phyloP scores from a whole-genome alignment of 2,797 vertebrate genomes.

The Cirrhinus molitorella region DNA sequence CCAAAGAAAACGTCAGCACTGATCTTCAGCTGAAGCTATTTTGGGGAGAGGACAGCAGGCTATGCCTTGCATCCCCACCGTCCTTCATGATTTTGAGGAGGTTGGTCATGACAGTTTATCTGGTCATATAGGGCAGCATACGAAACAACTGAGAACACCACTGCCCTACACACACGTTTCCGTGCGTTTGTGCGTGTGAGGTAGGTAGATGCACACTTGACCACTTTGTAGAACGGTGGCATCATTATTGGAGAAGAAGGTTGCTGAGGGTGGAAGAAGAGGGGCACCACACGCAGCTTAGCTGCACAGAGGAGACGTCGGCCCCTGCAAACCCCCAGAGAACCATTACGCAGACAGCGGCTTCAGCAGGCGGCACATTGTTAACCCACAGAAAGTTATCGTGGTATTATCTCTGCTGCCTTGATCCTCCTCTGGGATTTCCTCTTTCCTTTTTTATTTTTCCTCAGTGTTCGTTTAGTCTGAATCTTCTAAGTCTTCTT shows the following conservation, averaged over 20 bases:
- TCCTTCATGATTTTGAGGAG: constrained; percentile 47
- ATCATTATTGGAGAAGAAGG: constrained; percentile 76
- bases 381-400: constrained; percentile 76
- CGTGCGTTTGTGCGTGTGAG: not conserved
- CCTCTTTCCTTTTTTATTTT: constrained; percentile 57
- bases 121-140: constrained; percentile 5
- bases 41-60: constrained; percentile 62
- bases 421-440: constrained; percentile 78
- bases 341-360: constrained; percentile 79
- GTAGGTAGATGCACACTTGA: constrained; percentile 48
- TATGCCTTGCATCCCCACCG: constrained; percentile 33
- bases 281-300: constrained; percentile 74
- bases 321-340: constrained; percentile 74
- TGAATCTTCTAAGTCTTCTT: constrained; percentile 28
- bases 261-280: constrained; percentile 72
- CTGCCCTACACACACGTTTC: not conserved
- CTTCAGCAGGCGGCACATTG: constrained; percentile 72
- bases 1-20: constrained; percentile 69
- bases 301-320: constrained; percentile 62
- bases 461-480: constrained; percentile 62
- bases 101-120: constrained; percentile 24
- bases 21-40: constrained; percentile 64
- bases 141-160: not conserved
- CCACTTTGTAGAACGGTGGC: constrained; percentile 73
- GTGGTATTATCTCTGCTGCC: constrained; percentile 74